phyloP scores from a whole-genome alignment of 2,797 vertebrate genomes.

The Tokudaia muenninki region DNA sequence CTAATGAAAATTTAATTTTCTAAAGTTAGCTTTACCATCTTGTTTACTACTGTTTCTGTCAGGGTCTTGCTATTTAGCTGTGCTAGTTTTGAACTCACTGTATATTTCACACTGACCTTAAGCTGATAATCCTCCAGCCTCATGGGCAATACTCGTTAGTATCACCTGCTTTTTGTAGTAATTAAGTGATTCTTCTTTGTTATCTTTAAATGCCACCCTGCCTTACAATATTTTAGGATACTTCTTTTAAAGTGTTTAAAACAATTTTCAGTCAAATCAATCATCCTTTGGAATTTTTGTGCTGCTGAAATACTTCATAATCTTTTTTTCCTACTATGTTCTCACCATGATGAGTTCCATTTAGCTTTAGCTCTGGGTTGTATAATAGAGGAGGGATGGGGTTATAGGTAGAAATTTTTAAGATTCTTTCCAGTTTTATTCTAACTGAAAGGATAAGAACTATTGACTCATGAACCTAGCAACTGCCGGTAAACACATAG shows the following conservation, averaged over 20 bases:
- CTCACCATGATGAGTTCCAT: background rate
- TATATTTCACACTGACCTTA: background rate
- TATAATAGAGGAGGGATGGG: background rate
- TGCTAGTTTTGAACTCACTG: background rate
- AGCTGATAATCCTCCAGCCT: background rate
- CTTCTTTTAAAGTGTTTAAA: slow-evolving; percentile 38
- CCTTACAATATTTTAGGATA: background rate
- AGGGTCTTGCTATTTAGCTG: background rate
- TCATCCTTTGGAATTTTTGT: background rate
- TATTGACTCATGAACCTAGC: background rate
- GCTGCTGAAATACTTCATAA: background rate
- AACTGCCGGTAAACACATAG: background rate
- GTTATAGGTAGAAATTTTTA: background rate
- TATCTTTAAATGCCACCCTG: background rate
- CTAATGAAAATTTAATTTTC: background rate
- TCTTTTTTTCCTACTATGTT: background rate
- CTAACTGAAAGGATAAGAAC: background rate
- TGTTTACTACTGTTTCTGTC: background rate
- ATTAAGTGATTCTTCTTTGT: background rate
- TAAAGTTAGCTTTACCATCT: background rate
- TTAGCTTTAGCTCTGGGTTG: background rate
- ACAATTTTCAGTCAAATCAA: background rate
- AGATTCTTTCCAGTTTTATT: background rate
- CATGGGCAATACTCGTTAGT: background rate
- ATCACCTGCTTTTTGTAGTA: background rate